Evolutionary conservation across 1,140 invertebrate species (phyloP), one percentile per base, ranked within the genome.

Genomic region (Radopholus similis): DNA sequence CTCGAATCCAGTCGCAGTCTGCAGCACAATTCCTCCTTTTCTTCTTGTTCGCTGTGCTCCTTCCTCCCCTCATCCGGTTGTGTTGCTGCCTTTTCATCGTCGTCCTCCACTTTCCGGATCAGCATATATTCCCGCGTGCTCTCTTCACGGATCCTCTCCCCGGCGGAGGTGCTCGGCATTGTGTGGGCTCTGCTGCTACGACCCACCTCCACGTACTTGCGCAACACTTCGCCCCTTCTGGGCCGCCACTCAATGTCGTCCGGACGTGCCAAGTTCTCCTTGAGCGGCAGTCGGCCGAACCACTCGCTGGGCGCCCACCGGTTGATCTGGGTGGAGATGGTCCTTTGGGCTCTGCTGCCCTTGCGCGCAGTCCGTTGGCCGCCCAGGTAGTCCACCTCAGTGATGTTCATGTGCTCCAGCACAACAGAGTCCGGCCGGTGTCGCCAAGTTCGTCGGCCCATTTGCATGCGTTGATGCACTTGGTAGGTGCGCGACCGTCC

Each of bases 371-470:
- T n/a, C 42, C 4, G 47, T 49, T 47, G 42, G 11, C 15, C 59
- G 34, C 59, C 59, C 15, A 21, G 34, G 49, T 62, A 62, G 23
- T 62, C 59, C 34, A 62, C 23, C 34, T 62, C 35, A 21, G 59
- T 62, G 42, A 62, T 62, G 49, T 62, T 62, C 30, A 62, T 62
- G 34, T 62, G 59, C 30, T 62, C 40, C 42, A 62, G 15, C 32
- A n/a, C 21, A 30, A 26, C 18, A 49, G 18, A 30, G 18, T 28
- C 8, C 5, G 8, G 47, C 47, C 18, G 8, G 18, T n/a, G 44
- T 49, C 44, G 0, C 47, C 47, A 23, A 26, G 8, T 23, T 51
- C 47, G n/a, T n/a, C 47, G 47, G 23, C n/a, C 47, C 47, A 51
- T 51, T 23, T 51, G 3, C 47, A 51, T 51, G 23, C 47, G 47